These are phyloP conservation scores for Onychomys torridus DNA, from an alignment of 2,797 vertebrate species.

Conservation along the genomic window DNA sequence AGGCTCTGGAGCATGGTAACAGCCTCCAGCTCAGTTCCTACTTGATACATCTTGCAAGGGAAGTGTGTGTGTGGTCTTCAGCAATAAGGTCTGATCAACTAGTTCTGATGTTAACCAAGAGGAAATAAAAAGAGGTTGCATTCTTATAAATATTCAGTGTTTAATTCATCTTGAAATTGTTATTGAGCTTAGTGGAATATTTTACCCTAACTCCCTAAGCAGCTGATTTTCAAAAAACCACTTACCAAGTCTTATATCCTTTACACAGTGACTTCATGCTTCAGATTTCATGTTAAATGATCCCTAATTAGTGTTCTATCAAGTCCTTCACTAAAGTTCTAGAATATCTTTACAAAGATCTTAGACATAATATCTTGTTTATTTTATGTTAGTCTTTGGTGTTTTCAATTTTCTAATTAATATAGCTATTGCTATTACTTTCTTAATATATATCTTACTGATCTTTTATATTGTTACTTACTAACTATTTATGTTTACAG, in stretches of 20 bases:
- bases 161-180: neutral
- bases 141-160: neutral
- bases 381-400: neutral
- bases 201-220: neutral
- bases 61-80: neutral
- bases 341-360: neutral
- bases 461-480: neutral
- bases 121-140: neutral
- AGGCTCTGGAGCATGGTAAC: neutral
- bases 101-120: neutral
- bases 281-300: neutral
- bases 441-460: neutral
- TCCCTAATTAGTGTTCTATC: neutral
- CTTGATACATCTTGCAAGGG: neutral
- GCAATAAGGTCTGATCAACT: neutral
- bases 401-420: neutral
- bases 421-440: neutral
- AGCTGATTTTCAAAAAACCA: neutral
- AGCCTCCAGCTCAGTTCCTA: neutral
- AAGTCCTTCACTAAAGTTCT: neutral
- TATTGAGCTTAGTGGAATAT: neutral
- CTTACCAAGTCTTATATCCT: neutral
- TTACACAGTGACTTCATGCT: neutral
- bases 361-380: neutral
- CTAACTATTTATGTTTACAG: constrained; percentile 9